Conservation (phyloP, 2,888 invertebrate genomes). For the Callyntrura guangdongensis region DNA sequence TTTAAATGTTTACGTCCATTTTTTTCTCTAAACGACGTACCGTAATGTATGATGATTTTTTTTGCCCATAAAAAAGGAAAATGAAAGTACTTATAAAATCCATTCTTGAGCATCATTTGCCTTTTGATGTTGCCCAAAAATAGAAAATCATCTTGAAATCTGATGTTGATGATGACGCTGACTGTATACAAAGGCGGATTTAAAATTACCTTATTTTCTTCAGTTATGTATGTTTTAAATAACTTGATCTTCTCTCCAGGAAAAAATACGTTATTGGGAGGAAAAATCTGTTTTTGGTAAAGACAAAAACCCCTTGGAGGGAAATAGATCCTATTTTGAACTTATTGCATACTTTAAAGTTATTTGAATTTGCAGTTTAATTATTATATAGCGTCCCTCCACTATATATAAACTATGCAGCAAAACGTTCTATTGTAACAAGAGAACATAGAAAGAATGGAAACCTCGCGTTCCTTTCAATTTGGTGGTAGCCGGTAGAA, state of each 20-base stretch:
- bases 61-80: constrained; percentile 54
- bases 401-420: no score
- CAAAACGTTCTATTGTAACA: no score
- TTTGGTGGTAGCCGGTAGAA: no score
- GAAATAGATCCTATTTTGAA: no score
- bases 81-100: no score
- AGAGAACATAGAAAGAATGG: no score
- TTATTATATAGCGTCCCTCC: no score
- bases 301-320: neutral
- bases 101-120: neutral
- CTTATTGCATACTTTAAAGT: no score
- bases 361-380: no score
- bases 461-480: no score
- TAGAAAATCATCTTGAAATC: neutral
- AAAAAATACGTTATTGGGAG: neutral
- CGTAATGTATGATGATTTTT: neutral
- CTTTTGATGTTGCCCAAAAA: constrained; percentile 26
- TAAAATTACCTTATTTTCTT: no score
- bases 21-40: constrained; percentile 7
- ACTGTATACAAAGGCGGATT: neutral
- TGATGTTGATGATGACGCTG: neutral
- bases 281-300: neutral
- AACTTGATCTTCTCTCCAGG: neutral
- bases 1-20: constrained; percentile 49
- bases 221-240: no score